Base-by-base conservation (phyloP, 2,888 invertebrate genomes). In the Chymomyza fuscimana region DNA sequence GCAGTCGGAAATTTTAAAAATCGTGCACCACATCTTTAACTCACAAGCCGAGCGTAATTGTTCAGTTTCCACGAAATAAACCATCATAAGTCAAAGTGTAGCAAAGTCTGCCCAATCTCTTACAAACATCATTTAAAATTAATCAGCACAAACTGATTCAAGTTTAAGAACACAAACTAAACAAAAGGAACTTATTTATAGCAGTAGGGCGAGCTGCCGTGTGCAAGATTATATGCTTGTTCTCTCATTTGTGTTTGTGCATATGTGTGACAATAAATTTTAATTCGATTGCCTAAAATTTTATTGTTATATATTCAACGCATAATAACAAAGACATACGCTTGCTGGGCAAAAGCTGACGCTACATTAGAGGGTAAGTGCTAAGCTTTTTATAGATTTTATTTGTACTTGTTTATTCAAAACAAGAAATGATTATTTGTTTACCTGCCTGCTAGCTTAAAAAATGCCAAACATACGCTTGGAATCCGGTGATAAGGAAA, bases 381-480 rank as follows among this genome's bases (percentile, higher is more conserved):
- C 12, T 40, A 40, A 46, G 40, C 40, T 46, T 46, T 46, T 46
- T 46, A 46, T 10, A 46, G 40, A 46, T 46, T 46, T 46, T 12
- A 4, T 46, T 12, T 12, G 2, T 40, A 5, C 40, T 4, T 46
- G 40, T 3, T 46, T 10, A 9, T 10, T 40, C 5, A 40, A 40
- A 40, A 6, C 10, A 40, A 40, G 10, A 19, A 19, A 2, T 46
- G 0, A 46, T 46, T 15, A 10, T 46, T 46, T 46, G 12, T 46
- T 46, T 46, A 46, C 12, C 12, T 46, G 12, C 5, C 32, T 32
- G 9, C 7, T 5, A 32, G 32, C 32, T 7, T 32, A 15, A 67
- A 87, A 95, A 94, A 98, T 98, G 98, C 97, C 98, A 51, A 96
- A 95, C 87, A 98, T 99, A 81, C 98, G 97, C 91, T 93, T 99